These are phyloP conservation scores for Corapipo altera DNA, from an alignment of 2,113 vertebrate genomes.

Conservation along the genomic window DNA sequence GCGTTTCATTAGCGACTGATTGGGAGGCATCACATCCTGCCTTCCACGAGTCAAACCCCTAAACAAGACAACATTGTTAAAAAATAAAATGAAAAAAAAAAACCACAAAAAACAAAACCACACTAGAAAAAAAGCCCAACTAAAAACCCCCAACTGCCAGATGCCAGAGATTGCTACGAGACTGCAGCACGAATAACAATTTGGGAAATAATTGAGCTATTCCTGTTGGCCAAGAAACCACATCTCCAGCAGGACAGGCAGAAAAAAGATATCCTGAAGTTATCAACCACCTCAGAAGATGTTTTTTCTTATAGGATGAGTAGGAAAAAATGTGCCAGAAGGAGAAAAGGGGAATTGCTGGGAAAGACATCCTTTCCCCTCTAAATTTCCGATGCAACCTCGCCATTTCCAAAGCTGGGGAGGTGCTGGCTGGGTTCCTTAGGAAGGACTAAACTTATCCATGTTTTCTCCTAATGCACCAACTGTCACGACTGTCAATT, in stretches of 20 bases:
- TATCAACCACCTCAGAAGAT: not conserved
- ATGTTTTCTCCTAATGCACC: not conserved
- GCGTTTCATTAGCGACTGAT: constrained; percentile 20
- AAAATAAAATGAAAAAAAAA: not conserved
- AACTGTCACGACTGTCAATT: not conserved
- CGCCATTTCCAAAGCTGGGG: not conserved
- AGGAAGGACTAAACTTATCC: not conserved
- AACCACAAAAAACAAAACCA: not conserved
- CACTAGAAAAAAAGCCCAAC: not conserved
- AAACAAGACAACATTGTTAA: constrained; percentile 22
- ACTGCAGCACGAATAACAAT: not conserved
- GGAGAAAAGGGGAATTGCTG: not conserved
- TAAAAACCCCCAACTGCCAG: not conserved
- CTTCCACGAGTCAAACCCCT: constrained; percentile 11
- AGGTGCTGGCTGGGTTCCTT: not conserved
- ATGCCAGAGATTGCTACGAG: not conserved
- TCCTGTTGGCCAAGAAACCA: not conserved
- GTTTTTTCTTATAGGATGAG: not conserved
- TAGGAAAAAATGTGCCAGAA: not conserved
- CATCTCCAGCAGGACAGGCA: not conserved
- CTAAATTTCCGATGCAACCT: accelerated
- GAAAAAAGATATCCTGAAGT: not conserved
- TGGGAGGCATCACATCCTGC: not conserved
- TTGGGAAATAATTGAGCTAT: constrained; percentile 41
- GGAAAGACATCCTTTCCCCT: not conserved